A percentile compares a stretch with the other conserved stretches of the same genome.
phyloP scores from a whole-genome alignment of 2,888 invertebrate species.

The Drosophila affinis region DNA sequence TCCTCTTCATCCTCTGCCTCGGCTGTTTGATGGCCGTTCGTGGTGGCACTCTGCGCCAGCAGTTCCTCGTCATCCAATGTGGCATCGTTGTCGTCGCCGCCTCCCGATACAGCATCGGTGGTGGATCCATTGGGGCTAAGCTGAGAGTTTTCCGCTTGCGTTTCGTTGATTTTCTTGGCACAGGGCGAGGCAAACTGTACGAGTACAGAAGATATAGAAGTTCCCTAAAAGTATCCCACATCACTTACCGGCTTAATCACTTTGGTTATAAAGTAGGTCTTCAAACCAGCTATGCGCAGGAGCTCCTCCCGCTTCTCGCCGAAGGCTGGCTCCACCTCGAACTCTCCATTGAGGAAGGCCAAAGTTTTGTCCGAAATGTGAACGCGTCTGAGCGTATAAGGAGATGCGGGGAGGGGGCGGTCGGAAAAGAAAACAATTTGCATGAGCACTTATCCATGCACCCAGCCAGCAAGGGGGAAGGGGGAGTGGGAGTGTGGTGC shows the following conservation, averaged over 20 bases:
- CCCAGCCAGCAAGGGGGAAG: not conserved
- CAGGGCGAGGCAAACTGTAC: conserved; percentile 78
- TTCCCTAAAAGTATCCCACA: not conserved
- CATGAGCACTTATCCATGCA: not conserved
- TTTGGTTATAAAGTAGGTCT: conserved; percentile 95
- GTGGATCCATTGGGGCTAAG: conserved; percentile 58
- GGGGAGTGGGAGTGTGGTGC: not conserved
- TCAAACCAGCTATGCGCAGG: conserved; percentile 93
- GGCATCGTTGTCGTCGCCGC: conserved; percentile 63
- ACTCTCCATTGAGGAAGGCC: conserved; percentile 93
- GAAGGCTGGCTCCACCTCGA: conserved; percentile 95
- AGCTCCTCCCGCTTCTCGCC: conserved; percentile 97
- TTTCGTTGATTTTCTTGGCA: conserved; percentile 78
- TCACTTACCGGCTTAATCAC: conserved; percentile 91
- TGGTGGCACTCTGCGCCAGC: conserved; percentile 62
- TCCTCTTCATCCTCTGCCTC: conserved; percentile 81
- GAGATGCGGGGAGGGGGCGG: not conserved
- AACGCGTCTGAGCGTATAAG: conserved; percentile 87
- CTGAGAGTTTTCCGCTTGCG: conserved; percentile 54
- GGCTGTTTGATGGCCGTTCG: conserved; percentile 50
- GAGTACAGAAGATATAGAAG: not conserved
- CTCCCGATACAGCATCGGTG: conserved; percentile 29
- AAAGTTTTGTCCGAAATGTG: conserved; percentile 96
- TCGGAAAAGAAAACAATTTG: conserved; percentile 6
- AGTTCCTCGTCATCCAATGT: conserved; percentile 77